A percentile compares a stretch with the other conserved stretches of the same genome.
Evolutionary conservation across 1,140 invertebrate genomes (phyloP).

Genomic region (Telenomus remus): DNA sequence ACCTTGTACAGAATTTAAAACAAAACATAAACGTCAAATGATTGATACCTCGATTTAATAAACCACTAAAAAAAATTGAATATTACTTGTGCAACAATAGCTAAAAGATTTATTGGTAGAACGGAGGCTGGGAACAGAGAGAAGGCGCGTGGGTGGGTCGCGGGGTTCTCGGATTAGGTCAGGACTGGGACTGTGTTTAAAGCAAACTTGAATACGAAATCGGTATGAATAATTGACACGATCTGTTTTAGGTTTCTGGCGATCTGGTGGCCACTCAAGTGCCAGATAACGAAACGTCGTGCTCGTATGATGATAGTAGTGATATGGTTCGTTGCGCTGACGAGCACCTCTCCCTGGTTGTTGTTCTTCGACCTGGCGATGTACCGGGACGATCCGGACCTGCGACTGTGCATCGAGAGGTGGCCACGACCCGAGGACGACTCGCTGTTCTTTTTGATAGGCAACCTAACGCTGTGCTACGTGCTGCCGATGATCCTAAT

Average conservation of each 20-base stretch:
- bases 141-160: too few species aligned
- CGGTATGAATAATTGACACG: background rate
- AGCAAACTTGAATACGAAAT: too few species aligned
- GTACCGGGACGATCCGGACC: slow-evolving; percentile 82
- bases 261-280: slow-evolving; percentile 95
- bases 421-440: slow-evolving; percentile 89
- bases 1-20: too few species aligned
- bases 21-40: too few species aligned
- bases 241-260: slow-evolving; percentile 92
- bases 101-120: too few species aligned
- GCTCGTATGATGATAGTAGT: slow-evolving; percentile 91
- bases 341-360: slow-evolving; percentile 91
- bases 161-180: too few species aligned
- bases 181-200: too few species aligned
- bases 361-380: slow-evolving; percentile 90
- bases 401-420: slow-evolving; percentile 86
- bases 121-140: too few species aligned
- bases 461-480: slow-evolving; percentile 93
- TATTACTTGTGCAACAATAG: too few species aligned
- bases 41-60: too few species aligned
- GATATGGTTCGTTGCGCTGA: slow-evolving; percentile 92
- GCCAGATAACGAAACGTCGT: slow-evolving; percentile 90
- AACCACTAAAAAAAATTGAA: too few species aligned
- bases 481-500: slow-evolving; percentile 94
- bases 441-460: slow-evolving; percentile 90